These are phyloP conservation scores for Fratercula arctica DNA, from an alignment of 2,797 vertebrate species.

Conservation along the genomic window DNA sequence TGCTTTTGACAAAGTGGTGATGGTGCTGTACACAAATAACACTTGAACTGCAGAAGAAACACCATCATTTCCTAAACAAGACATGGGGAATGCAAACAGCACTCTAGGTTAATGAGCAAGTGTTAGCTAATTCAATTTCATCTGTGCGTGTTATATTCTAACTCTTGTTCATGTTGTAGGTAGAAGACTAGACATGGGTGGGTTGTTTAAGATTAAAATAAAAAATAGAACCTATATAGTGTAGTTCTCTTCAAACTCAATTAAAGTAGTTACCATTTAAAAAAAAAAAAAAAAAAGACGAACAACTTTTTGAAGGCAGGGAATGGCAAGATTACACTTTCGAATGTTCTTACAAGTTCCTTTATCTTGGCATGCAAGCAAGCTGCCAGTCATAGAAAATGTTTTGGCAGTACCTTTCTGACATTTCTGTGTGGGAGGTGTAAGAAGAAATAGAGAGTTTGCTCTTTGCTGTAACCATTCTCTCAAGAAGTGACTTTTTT, in stretches of 20 bases:
- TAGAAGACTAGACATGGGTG: background rate
- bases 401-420: slow-evolving; percentile 58
- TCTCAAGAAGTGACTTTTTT: slow-evolving; percentile 21
- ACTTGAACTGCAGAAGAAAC: background rate
- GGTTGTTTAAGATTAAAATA: background rate
- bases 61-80: background rate
- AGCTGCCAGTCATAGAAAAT: slow-evolving; percentile 40
- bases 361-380: slow-evolving; percentile 40
- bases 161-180: background rate
- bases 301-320: background rate
- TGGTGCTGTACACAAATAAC: background rate
- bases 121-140: background rate
- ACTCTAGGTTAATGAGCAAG: background rate
- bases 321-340: slow-evolving; percentile 39
- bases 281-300: background rate
- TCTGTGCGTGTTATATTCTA: background rate
- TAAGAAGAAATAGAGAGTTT: slow-evolving; percentile 30
- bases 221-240: background rate
- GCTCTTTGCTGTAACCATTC: background rate
- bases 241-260: background rate
- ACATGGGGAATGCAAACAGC: background rate
- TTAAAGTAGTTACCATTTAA: background rate
- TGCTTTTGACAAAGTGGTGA: background rate
- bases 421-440: slow-evolving; percentile 53
- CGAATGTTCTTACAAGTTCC: slow-evolving; percentile 30